phyloP scores from a whole-genome alignment of 2,113 vertebrate genomes.

The Drymodes brunneopygia region DNA sequence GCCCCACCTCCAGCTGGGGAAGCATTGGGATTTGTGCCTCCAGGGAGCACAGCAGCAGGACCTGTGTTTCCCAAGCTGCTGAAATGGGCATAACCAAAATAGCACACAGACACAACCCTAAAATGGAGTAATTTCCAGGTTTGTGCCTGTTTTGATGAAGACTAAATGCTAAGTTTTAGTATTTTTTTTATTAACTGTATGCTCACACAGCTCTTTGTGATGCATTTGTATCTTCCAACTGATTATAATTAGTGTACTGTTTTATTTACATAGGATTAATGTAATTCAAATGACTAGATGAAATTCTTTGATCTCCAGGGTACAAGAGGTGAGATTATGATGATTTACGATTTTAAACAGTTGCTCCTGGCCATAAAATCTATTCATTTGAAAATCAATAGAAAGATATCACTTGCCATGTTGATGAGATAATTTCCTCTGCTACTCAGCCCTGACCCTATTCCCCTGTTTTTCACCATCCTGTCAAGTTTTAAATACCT shows the following conservation, averaged over 20 bases:
- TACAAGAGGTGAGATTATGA: neutral
- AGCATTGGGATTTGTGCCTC: neutral
- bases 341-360: neutral
- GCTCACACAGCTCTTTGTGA: neutral
- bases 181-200: neutral
- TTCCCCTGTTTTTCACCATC: neutral
- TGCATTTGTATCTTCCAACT: neutral
- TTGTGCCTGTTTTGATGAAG: neutral
- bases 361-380: conserved; percentile 28
- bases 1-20: neutral
- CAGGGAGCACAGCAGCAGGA: neutral
- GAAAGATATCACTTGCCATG: neutral
- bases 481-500: neutral
- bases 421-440: neutral
- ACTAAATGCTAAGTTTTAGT: neutral
- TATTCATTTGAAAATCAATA: conserved; percentile 42
- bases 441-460: neutral
- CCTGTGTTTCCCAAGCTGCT: neutral
- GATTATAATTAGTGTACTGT: neutral
- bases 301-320: conserved; percentile 18
- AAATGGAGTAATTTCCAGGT: neutral
- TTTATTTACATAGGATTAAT: conserved; percentile 5
- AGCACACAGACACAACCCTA: neutral
- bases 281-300: neutral
- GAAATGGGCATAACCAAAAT: neutral